These are phyloP conservation scores for Diadegma fenestrale DNA, from an alignment of 2,888 invertebrate genomes.

Conservation along the genomic window DNA sequence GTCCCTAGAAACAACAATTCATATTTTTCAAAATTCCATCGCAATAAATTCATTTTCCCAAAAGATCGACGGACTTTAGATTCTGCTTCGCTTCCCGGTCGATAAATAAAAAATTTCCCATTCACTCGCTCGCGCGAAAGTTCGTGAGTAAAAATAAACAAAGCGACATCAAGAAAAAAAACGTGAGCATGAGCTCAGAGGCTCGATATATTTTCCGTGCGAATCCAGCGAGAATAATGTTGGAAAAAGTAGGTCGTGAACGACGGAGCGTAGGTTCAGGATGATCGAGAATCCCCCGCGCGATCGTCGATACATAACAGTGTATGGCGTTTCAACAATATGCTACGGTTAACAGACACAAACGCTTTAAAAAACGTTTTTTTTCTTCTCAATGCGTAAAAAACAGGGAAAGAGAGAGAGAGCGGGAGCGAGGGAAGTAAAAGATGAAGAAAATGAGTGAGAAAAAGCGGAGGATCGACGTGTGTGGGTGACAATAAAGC, in stretches of 20 bases:
- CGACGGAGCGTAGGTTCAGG: slow-evolving; percentile 62
- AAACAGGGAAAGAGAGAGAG: background rate
- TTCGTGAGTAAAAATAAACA: slow-evolving; percentile 14
- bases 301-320: slow-evolving; percentile 48
- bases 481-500: slow-evolving; percentile 74
- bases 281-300: slow-evolving; percentile 62
- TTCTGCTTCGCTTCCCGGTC: background rate
- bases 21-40: background rate
- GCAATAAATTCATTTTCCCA: background rate
- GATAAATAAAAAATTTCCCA: background rate
- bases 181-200: slow-evolving; percentile 49
- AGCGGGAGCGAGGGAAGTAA: background rate
- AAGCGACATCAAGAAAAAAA: slow-evolving; percentile 11
- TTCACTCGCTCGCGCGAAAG: background rate
- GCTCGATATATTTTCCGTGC: slow-evolving; percentile 9
- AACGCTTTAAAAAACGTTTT: slow-evolving; percentile 67
- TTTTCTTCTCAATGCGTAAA: slow-evolving; percentile 71
- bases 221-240: slow-evolving; percentile 53
- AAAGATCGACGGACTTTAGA: background rate
- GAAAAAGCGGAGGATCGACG: slow-evolving; percentile 56
- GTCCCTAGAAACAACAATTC: background rate
- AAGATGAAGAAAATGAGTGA: slow-evolving; percentile 5
- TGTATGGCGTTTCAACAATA: slow-evolving; percentile 39
- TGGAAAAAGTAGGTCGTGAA: slow-evolving; percentile 63
- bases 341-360: background rate